phyloP scores from a whole-genome alignment of 2,113 vertebrate genomes.

The rat (Rattus norvegicus) region DNA sequence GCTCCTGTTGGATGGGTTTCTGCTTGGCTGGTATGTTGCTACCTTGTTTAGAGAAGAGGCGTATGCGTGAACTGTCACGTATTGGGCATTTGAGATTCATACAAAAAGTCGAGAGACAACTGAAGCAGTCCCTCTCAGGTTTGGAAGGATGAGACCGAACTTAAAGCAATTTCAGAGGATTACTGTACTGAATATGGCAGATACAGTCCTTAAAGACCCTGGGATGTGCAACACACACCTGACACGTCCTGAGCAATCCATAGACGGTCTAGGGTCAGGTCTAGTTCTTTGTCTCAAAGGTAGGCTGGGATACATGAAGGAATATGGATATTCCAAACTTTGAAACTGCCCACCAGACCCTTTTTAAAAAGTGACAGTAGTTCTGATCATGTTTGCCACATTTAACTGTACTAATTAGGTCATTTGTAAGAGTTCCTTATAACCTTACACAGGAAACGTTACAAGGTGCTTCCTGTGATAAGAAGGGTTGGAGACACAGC shows the following conservation, averaged over 20 bases:
- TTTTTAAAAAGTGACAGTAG: background rate
- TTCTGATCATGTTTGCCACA: background rate
- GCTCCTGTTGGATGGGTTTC: background rate
- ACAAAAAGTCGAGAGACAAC: background rate
- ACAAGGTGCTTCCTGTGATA: background rate
- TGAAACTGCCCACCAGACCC: background rate
- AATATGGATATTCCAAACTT: background rate
- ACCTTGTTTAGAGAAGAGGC: background rate
- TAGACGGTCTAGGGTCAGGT: background rate
- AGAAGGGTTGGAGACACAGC: background rate
- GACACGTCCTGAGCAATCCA: background rate
- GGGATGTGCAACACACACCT: background rate
- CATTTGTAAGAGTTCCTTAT: background rate
- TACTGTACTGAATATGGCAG: background rate
- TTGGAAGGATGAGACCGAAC: background rate
- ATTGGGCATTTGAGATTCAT: background rate
- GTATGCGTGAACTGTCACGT: accelerated
- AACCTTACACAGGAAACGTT: background rate
- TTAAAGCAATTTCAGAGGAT: background rate
- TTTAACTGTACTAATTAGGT: background rate
- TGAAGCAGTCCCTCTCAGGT: accelerated
- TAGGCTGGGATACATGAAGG: background rate
- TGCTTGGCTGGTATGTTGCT: background rate
- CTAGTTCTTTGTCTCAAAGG: background rate
- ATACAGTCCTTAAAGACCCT: background rate